Conservation (phyloP, 2,113 vertebrate genomes). For the Irena cyanogastra region DNA sequence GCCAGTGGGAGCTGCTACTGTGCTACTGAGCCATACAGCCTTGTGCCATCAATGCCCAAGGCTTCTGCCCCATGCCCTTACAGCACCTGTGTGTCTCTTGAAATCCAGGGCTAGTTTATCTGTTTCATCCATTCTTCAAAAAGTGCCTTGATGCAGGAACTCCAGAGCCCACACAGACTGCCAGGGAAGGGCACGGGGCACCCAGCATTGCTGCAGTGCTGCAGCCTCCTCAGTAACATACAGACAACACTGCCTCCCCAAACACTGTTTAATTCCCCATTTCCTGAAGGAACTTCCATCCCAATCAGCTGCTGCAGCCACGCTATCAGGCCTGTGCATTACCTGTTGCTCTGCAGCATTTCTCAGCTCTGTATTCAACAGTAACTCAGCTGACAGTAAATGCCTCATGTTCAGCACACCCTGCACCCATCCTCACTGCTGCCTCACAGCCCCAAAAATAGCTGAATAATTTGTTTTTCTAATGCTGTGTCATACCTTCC, state of each 20-base stretch:
- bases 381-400: background rate
- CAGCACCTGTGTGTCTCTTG: background rate
- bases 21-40: background rate
- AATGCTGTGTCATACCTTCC: constrained; percentile 38
- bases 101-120: background rate
- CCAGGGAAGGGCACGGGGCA: background rate
- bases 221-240: background rate
- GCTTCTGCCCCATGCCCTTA: background rate
- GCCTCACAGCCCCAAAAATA: background rate
- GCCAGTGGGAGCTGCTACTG: background rate
- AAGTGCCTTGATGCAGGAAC: background rate
- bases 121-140: background rate
- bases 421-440: background rate
- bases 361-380: background rate
- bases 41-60: background rate
- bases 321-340: background rate
- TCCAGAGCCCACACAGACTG: background rate
- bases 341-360: background rate
- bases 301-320: background rate
- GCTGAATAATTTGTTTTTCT: constrained; percentile 45
- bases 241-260: background rate
- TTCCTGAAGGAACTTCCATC: background rate
- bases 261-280: background rate
- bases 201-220: fast-evolving
- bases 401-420: background rate